These are phyloP conservation scores for Lysandra bellargus DNA, from an alignment of 2,888 invertebrate genomes.

Conservation along the genomic window DNA sequence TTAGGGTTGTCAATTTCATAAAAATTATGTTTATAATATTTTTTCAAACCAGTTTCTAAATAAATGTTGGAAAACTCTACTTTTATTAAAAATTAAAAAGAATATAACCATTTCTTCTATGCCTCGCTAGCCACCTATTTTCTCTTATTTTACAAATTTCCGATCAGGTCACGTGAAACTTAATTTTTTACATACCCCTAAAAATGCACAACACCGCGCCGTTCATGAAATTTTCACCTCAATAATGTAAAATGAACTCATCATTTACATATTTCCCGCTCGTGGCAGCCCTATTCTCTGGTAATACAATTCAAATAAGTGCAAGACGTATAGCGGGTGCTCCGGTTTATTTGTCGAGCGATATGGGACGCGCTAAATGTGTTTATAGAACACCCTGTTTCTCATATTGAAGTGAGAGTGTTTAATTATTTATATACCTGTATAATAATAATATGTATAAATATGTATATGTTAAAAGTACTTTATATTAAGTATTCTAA, in stretches of 20 bases:
- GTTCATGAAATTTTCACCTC: no score
- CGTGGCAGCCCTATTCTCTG: background rate
- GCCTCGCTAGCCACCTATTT: no score
- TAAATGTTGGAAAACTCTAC: no score
- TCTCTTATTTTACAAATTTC: no score
- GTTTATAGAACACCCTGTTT: conserved; percentile 12
- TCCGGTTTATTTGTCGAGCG: conserved; percentile 27
- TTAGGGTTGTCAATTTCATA: background rate
- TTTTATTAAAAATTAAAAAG: no score
- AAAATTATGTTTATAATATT: background rate
- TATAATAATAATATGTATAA: no score
- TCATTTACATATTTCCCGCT: background rate
- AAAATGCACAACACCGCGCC: background rate
- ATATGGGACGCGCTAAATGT: conserved; percentile 15
- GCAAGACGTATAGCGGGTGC: conserved; percentile 22
- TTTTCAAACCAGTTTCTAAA: background rate
- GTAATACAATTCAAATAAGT: conserved; percentile 32
- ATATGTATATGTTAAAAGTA: no score
- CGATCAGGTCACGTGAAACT: no score
- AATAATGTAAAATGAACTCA: no score
- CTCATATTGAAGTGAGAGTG: background rate
- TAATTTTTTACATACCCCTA: background rate
- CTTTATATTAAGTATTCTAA: no score
- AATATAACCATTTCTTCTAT: no score
- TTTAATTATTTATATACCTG: no score